These are phyloP conservation scores for Leptodirus hochenwartii DNA, from an alignment of 2,888 invertebrate genomes.

Conservation along the genomic window DNA sequence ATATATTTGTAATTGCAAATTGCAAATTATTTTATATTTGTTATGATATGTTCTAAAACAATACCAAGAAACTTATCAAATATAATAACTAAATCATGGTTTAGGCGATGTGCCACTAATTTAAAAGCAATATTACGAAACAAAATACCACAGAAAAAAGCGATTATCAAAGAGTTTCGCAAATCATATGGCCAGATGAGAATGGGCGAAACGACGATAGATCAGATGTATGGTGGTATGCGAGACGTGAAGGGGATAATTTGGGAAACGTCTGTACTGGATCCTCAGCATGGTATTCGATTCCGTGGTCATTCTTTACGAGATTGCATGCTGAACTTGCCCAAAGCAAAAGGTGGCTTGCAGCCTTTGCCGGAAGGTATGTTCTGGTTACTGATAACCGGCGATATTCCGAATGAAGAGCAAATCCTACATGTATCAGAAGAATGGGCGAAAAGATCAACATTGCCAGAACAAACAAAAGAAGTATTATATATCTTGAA, in stretches of 20 bases:
- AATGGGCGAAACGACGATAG: slow-evolving; percentile 32
- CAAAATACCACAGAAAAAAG: no score
- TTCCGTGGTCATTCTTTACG: slow-evolving; percentile 79
- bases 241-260: slow-evolving; percentile 77
- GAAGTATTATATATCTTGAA: slow-evolving; percentile 69
- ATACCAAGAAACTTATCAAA: no score
- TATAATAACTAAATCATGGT: no score
- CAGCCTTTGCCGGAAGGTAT: slow-evolving; percentile 65
- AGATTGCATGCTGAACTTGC: slow-evolving; percentile 54
- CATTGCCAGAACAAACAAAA: slow-evolving; percentile 66
- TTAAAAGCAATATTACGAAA: no score
- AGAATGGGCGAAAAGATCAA: slow-evolving; percentile 10
- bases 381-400: slow-evolving; percentile 63
- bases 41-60: no score
- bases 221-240: slow-evolving; percentile 66
- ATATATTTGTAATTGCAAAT: no score
- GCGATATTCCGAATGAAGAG: slow-evolving; percentile 50
- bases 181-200: slow-evolving; percentile 32
- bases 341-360: slow-evolving; percentile 50
- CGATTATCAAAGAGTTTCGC: slow-evolving; percentile 35
- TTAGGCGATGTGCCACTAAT: no score
- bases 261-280: slow-evolving; percentile 77
- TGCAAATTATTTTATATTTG: no score
- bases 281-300: slow-evolving; percentile 77
- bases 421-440: slow-evolving; percentile 18